These are phyloP conservation scores for Drosophila quadrilineata DNA, from an alignment of 1,140 invertebrate species.

Conservation along the genomic window DNA sequence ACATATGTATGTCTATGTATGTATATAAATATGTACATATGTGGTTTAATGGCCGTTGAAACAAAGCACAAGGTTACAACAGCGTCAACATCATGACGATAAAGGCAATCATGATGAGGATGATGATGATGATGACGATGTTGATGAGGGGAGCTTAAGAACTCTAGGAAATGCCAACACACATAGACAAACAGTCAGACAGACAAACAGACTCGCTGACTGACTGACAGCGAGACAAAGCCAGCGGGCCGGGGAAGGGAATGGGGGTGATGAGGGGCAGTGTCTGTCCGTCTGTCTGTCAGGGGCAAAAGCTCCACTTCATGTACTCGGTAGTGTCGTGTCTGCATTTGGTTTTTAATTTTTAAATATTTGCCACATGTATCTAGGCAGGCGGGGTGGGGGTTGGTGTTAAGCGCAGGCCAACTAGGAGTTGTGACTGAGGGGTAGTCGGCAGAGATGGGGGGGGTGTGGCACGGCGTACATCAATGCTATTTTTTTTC, in stretches of 20 bases:
- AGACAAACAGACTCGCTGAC: not conserved
- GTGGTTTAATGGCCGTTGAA: conserved; percentile 70
- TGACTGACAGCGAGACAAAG: not conserved
- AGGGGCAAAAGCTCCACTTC: conserved; percentile 40
- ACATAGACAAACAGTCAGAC: conserved; percentile 12
- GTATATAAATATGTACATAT: conserved; percentile 5
- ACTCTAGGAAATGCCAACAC: conserved; percentile 55
- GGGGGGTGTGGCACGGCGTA: not conserved
- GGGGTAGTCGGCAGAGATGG: conserved; percentile 6
- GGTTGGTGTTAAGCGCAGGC: not conserved
- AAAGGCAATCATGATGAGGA: no score
- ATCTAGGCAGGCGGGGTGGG: not conserved
- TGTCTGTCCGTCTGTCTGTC: conserved; percentile 17
- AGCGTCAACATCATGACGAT: conserved; percentile 25
- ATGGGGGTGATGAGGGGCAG: no score
- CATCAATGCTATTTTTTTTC: conserved; percentile 56
- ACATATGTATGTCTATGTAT: not conserved
- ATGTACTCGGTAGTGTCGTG: no score
- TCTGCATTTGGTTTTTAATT: conserved; percentile 59
- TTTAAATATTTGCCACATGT: conserved; percentile 49
- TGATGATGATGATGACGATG: no score
- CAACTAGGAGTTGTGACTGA: no score
- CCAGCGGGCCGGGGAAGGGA: not conserved
- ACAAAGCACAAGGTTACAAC: conserved; percentile 70
- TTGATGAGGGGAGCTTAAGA: conserved; percentile 36